These are phyloP conservation scores for Sarcophaga rosellei DNA, from an alignment of 2,888 invertebrate species.

Conservation along the genomic window DNA sequence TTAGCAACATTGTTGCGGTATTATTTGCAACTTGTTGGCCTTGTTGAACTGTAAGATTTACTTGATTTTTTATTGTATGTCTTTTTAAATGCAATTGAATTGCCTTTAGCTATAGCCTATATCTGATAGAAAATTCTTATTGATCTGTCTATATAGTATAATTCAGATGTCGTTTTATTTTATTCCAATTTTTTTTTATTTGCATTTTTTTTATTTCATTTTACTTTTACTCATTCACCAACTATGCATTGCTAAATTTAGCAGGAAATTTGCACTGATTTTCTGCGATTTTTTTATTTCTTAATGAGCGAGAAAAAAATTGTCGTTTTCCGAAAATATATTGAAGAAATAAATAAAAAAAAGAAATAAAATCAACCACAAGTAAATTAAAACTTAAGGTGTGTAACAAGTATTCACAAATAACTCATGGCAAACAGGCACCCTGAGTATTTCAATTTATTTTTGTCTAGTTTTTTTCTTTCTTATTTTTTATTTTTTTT, in stretches of 20 bases:
- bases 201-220: conserved; percentile 6
- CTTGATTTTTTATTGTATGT: not conserved
- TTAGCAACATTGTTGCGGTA: not conserved
- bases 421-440: conserved; percentile 34
- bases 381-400: conserved; percentile 55
- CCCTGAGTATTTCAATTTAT: conserved; percentile 46
- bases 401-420: conserved; percentile 45
- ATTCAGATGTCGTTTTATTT: conserved; percentile 3
- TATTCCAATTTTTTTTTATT: not conserved
- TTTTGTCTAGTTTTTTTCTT: not conserved
- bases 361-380: conserved; percentile 25
- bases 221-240: conserved; percentile 64
- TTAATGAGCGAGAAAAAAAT: not conserved
- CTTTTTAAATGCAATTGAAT: not conserved
- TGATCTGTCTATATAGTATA: not conserved
- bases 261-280: conserved; percentile 19
- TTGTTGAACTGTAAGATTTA: not conserved
- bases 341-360: conserved; percentile 5
- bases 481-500: not conserved
- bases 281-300: not conserved
- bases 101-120: too few relatives aligned
- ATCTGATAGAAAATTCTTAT: not conserved
- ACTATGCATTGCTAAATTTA: conserved; percentile 62
- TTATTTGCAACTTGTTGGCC: not conserved
- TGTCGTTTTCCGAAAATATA: conserved; percentile 36